Base-by-base conservation (phyloP, 2,888 invertebrate species). In the Odontothrips loti region DNA sequence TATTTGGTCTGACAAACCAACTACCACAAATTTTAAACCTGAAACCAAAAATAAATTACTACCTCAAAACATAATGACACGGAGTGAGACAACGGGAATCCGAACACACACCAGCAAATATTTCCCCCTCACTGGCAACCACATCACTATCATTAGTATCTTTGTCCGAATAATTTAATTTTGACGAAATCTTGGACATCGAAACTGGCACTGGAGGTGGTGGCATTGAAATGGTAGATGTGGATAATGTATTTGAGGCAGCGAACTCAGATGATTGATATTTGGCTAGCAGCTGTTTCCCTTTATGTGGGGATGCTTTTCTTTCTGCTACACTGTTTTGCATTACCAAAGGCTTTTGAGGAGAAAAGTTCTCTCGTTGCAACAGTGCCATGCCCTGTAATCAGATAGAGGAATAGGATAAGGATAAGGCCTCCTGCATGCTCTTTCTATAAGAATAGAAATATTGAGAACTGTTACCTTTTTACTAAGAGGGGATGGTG, bases 401-500 rank as follows among this genome's bases (percentile, higher is more conserved):
- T n/a, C 58, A 75, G 23, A 27, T 12, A 75, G 58, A 58, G 58
- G 17, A 8, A 58, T 0, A 58, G 6, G 15, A 58, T 15, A 58
- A 15, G 17, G n/a, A 51, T 51, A 2, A 51, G 17, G 51, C 9
- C 9, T 10, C 20, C 9, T 9, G 9, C 48, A 48, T 48, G 9
- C 51, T 23, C 34, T 43, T 43, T 43, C 3, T 2, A 43, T 4
- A 6, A 43, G 34, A 43, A 6, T 2, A 80, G 3, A 23, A 51
- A 75, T 79, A 82, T 80, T 43, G 34, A 43, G 34, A 2, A 80
- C 78, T 80, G 47, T 82, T 85, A 90, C 90, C 87, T 89, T 91
- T 86, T 92, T 91, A 84, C 91, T 91, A 2, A 91, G 87, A 0
- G 92, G 92, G 9, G 92, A 92, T 20, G 90, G 89, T 1, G 89